A percentile compares a stretch with the other conserved stretches of the same genome.
Evolutionary conservation across 2,888 invertebrate genomes (phyloP).

Genomic region (Cheilosia urbana): DNA sequence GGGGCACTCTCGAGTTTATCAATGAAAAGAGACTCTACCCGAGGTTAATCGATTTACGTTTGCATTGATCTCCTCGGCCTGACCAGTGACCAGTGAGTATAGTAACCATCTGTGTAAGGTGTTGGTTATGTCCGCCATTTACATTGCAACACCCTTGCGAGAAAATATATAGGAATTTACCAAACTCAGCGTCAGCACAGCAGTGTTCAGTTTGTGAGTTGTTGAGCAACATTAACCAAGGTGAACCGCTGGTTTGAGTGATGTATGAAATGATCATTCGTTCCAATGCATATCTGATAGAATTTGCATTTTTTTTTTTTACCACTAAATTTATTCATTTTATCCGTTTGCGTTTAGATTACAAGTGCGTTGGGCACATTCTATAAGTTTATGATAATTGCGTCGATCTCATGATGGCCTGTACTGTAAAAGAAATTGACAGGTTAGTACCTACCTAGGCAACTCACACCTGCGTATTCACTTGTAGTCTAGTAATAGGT

Average conservation of each 20-base stretch:
- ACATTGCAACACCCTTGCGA: constrained; percentile 38
- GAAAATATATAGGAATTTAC: constrained; percentile 9
- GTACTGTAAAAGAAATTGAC: too few species aligned
- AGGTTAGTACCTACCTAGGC: too few species aligned
- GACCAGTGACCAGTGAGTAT: not conserved
- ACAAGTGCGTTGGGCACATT: not conserved
- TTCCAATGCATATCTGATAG: constrained; percentile 43
- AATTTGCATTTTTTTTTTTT: constrained; percentile 36
- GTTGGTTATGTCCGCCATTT: constrained; percentile 31
- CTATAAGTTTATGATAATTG: too few species aligned
- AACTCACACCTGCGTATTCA: too few species aligned
- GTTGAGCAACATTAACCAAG: constrained; percentile 54
- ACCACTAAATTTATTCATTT: too few species aligned
- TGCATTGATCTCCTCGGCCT: constrained; percentile 23
- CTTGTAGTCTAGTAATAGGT: too few species aligned
- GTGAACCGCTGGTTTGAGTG: constrained; percentile 22
- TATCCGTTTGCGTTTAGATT: constrained; percentile 22
- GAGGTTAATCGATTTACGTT: constrained; percentile 53
- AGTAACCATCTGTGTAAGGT: constrained; percentile 56
- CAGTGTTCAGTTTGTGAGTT: constrained; percentile 25
- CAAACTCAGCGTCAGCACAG: constrained; percentile 12
- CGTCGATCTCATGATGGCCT: too few species aligned
- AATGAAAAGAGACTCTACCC: constrained; percentile 31
- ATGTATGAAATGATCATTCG: constrained; percentile 26
- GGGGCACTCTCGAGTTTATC: constrained; percentile 35